Evolutionary conservation across 2,888 invertebrate species (phyloP), one percentile per base, ranked within the genome.

Genomic region (Ophion ventricosus): DNA sequence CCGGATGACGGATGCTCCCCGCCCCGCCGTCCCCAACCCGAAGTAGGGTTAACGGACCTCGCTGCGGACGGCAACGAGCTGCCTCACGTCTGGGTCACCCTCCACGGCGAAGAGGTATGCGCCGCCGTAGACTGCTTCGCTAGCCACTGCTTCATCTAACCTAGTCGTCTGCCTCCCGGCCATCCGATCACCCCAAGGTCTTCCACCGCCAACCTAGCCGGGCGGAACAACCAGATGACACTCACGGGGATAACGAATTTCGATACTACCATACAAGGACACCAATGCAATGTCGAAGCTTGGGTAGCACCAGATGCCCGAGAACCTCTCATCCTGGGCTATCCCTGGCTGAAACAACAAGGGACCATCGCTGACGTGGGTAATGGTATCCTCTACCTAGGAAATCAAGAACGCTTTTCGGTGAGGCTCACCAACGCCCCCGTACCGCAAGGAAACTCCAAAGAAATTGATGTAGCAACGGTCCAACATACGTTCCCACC

Each of bases 331-430:
- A 75, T 87, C 7, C 59, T 85, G 0, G 84, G 86, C 0, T 66
- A 82, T 14, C 77, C 83, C 0, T 87, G 85, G 84, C 40, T 85
- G 14, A 23, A 40, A 43, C 1, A 10, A 1, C 67, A 67, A 23
- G 20, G n/a, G n/a, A n/a, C 35, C 2, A 29, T 64, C 4, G 14
- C 29, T 7, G 29, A 61, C 11, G 11, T 7, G 1, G 7, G 10
- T 8, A 61, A 23, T 1, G 61, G 61, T 11, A 23, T 61, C 11
- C 26, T 26, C 1, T 61, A 61, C 25, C 23, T 61, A 8, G 61
- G 61, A 23, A 14, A 8, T 2, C 23, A 1, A 25, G 25, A 61
- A 0, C 8, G 26, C 2, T 61, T 61, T 1, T 61, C 61, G 20
- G 14, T 61, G 2, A 23, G 23, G 23, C 61, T 61, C 25, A 25